Evolutionary conservation across 2,797 vertebrate species (phyloP).

Genomic region (Cyclura pinguis): DNA sequence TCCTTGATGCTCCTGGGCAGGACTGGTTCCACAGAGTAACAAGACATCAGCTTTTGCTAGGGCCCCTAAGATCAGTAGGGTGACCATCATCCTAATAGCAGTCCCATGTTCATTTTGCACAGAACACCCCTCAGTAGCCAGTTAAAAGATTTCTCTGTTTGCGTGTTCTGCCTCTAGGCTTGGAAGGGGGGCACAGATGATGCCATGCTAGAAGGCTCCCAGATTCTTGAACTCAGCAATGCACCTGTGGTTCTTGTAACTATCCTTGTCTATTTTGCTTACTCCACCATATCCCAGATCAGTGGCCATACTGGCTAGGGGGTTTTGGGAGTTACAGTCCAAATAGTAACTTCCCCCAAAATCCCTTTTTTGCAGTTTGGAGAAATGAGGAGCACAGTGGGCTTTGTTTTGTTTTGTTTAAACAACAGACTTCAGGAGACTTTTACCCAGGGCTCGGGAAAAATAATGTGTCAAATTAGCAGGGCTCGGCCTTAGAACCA

Average conservation of each 20-base stretch:
- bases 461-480: neutral
- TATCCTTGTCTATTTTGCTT: neutral
- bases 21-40: neutral
- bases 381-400: no score
- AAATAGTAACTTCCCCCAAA: no score
- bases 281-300: neutral
- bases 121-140: neutral
- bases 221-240: neutral
- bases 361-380: slow-evolving; percentile 4
- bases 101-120: neutral
- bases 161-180: neutral
- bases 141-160: neutral
- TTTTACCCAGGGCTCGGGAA: neutral
- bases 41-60: neutral
- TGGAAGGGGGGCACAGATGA: no score
- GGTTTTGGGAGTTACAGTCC: no score
- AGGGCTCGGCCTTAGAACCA: neutral
- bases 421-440: neutral
- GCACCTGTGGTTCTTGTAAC: neutral
- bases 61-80: no score
- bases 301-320: neutral
- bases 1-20: neutral
- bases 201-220: neutral
- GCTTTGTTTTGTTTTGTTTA: neutral
- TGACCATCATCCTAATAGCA: no score